A percentile compares a stretch with the other conserved stretches of the same genome.
Evolutionary conservation across 2,797 vertebrate genomes (phyloP).

Genomic region (Arctocebus calabarensis): DNA sequence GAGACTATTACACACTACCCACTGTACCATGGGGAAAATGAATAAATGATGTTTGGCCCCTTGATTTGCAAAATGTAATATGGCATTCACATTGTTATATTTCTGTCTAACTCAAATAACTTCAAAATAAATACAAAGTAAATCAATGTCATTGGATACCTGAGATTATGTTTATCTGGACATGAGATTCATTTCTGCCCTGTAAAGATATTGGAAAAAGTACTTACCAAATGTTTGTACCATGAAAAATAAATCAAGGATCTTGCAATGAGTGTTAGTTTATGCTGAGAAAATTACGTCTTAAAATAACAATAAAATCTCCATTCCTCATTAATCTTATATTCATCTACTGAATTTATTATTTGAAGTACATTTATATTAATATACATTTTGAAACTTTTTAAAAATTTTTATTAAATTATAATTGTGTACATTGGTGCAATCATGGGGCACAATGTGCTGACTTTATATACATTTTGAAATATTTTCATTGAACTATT

Average conservation of each 20-base stretch:
- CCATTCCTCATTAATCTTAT: neutral
- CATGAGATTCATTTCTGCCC: neutral
- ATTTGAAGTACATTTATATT: neutral
- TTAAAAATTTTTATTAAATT: no score
- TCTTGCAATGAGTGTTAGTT: neutral
- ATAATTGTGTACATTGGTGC: no score
- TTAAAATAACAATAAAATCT: neutral
- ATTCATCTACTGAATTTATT: neutral
- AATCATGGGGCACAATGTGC: no score
- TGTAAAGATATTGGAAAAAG: neutral
- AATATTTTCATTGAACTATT: no score
- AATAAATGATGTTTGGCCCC: neutral
- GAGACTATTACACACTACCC: conserved; percentile 58
- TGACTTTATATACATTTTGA: no score
- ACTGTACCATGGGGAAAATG: neutral
- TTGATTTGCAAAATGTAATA: neutral
- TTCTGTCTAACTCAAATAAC: conserved; percentile 38
- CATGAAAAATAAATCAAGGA: neutral
- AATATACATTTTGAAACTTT: neutral
- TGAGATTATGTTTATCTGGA: conserved; percentile 27
- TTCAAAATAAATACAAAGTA: conserved; percentile 16
- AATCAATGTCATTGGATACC: neutral
- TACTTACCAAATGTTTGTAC: neutral
- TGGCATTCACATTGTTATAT: neutral
- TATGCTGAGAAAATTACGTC: neutral